Conservation (phyloP, 2,113 vertebrate genomes). For the Crotalus viridis region DNA sequence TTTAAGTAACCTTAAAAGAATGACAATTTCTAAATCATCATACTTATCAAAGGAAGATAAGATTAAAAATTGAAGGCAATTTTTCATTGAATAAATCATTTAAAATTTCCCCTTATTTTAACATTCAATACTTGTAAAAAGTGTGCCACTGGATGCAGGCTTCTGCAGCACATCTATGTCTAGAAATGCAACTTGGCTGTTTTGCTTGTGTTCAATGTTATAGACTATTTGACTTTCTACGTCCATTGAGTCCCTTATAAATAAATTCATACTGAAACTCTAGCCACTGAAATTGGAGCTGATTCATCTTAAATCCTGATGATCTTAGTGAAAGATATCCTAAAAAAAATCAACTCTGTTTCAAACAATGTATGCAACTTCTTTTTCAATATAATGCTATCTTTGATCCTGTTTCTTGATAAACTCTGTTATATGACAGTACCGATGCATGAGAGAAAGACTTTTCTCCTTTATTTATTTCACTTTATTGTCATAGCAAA, state of each 20-base stretch:
- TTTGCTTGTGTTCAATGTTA: no score
- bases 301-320: background rate
- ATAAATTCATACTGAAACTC: background rate
- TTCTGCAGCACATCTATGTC: background rate
- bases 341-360: background rate
- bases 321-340: background rate
- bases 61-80: background rate
- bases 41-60: background rate
- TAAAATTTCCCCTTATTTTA: background rate
- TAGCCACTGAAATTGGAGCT: background rate
- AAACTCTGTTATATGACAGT: background rate
- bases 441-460: background rate
- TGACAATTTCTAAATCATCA: background rate
- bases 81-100: background rate
- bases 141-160: background rate
- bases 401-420: background rate
- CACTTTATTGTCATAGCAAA: background rate
- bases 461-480: background rate
- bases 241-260: no score
- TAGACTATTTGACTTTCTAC: no score
- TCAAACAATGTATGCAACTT: background rate
- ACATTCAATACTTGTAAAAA: background rate
- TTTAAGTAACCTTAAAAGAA: background rate
- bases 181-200: background rate
- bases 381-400: background rate